Percentiles rank a stretch among this genome's conserved stretches.
phyloP scores from a whole-genome alignment of 2,797 vertebrate genomes.

The Helostoma temminkii region DNA sequence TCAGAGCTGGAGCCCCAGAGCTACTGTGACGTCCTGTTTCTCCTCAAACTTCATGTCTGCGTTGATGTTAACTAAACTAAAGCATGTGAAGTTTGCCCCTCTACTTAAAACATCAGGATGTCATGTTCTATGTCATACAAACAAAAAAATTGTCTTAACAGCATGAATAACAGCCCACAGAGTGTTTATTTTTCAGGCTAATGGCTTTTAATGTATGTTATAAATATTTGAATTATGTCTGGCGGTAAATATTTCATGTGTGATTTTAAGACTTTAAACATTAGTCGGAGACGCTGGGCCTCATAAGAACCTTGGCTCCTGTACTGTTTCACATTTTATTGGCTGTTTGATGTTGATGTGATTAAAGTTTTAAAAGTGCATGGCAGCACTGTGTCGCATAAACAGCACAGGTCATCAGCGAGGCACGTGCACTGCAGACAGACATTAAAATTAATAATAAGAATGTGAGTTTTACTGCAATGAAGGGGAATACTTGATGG shows the following conservation, averaged over 20 bases:
- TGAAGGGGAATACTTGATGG: too few species aligned
- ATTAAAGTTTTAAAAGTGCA: constrained; percentile 83
- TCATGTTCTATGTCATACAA: constrained; percentile 82
- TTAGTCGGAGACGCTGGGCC: constrained; percentile 70
- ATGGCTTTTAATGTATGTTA: constrained; percentile 89
- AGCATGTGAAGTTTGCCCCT: constrained; percentile 79
- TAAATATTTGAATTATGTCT: constrained; percentile 87
- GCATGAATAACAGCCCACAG: constrained; percentile 66
- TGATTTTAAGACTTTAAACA: constrained; percentile 81
- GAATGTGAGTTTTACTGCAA: constrained; percentile 7
- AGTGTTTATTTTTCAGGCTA: constrained; percentile 83
- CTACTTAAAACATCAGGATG: constrained; percentile 81
- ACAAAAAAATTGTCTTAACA: constrained; percentile 70
- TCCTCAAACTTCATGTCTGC: constrained; percentile 75
- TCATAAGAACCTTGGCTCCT: constrained; percentile 69
- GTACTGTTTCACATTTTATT: constrained; percentile 81
- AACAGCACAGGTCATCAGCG: constrained; percentile 77
- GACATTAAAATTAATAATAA: constrained; percentile 64
- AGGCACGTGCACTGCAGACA: constrained; percentile 33
- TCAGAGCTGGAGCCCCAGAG: constrained; percentile 71
- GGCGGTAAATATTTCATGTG: constrained; percentile 84
- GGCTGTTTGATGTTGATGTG: constrained; percentile 82
- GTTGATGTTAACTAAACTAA: constrained; percentile 86
- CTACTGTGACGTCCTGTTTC: constrained; percentile 59
- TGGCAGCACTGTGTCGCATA: constrained; percentile 68